Percentiles rank a stretch among this genome's conserved stretches.
Evolutionary conservation across 2,113 vertebrate genomes (phyloP).

Genomic region (Pseudonaja textilis): DNA sequence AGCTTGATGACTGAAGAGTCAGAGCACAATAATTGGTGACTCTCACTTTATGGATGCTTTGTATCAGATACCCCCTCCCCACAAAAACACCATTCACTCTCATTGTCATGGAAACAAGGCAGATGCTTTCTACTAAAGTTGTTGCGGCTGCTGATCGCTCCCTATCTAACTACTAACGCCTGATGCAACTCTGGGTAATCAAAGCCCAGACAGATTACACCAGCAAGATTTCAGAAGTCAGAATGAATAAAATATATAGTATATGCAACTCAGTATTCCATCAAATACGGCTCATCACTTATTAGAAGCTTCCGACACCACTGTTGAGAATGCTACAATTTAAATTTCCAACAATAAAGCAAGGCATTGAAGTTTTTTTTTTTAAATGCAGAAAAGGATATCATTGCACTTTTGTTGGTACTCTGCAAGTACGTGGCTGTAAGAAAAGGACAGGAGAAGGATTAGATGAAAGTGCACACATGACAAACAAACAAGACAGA

Average conservation of each 20-base stretch:
- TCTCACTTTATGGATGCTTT: neutral
- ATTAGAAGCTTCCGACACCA: neutral
- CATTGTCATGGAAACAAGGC: neutral
- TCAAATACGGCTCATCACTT: neutral
- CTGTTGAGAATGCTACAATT: neutral
- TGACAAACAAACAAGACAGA: neutral
- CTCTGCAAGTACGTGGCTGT: constrained; percentile 79
- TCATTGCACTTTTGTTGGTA: constrained; percentile 88
- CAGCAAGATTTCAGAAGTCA: neutral
- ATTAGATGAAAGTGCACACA: neutral
- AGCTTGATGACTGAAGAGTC: neutral
- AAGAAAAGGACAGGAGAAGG: constrained; percentile 31
- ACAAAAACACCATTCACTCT: neutral
- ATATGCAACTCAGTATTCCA: no score
- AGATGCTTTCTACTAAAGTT: neutral
- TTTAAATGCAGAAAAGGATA: constrained; percentile 78
- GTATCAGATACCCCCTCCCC: neutral
- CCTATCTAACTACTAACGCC: neutral
- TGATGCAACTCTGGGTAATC: constrained; percentile 17
- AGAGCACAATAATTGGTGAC: neutral
- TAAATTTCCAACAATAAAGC: neutral
- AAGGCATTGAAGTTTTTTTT: neutral
- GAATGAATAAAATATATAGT: neutral
- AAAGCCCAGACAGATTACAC: neutral
- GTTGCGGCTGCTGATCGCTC: neutral